Base-by-base conservation (phyloP, 35 echinoderm and acorn worm species). In the Anneissia japonica region DNA sequence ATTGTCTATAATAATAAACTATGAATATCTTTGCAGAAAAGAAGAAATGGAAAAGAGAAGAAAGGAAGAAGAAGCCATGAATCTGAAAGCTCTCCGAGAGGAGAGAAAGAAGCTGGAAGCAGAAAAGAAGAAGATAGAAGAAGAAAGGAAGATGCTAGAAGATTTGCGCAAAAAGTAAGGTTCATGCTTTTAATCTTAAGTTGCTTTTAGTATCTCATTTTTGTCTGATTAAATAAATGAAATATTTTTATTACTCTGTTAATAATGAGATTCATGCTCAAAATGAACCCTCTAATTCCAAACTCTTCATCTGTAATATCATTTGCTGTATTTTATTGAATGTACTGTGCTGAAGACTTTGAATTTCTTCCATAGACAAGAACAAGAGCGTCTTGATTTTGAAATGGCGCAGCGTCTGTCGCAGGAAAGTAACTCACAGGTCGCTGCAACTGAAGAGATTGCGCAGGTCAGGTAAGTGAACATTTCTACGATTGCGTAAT, bases 351-450 rank as follows among this genome's bases (percentile, higher is more conserved):
- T n/a, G n/a, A n/a, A n/a, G n/a, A n/a, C n/a, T 64, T 64, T 64
- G 14, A 43, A 43, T 16, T 19, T 39, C 31, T 75, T 74, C 21
- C 30, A 83, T 74, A 98, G 95, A 80, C 85, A 98, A 88, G 95
- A 98, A 74, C 95, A 98, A 79, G 95, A 98, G 56, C 88, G 92
- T 45, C 89, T 89, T 81, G 95, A 98, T 74, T 89, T 94, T 79
- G 95, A 98, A 77, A 56, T 98, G 92, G 95, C 95, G 0, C 81
- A 86, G 30, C 89, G 92, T 35, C 83, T 97, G 55, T 86, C 89
- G 4, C 88, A 88, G 51, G 95, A 98, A 35, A 90, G 85, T 46
- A 79, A 98, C 32, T 81, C 95, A 12, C 91, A 98, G 83, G 92
- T 98, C 12, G 74, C 93, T 17, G 84, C 78, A 3, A 76, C 83